These are phyloP conservation scores for Ptychoptera contaminata DNA, from an alignment of 2,888 invertebrate genomes.

Conservation along the genomic window DNA sequence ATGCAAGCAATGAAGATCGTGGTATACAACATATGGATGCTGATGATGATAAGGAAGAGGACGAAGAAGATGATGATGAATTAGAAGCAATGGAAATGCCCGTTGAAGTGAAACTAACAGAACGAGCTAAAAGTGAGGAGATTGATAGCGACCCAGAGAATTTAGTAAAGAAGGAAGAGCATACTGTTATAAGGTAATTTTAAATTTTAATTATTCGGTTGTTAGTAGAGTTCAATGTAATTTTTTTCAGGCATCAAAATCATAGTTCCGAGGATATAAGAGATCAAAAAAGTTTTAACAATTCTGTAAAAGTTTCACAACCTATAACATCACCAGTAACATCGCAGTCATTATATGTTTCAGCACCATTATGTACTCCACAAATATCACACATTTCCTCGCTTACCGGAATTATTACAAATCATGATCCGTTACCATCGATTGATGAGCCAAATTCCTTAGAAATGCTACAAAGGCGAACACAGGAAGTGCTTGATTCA, in stretches of 20 bases:
- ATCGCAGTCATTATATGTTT: slow-evolving; percentile 4
- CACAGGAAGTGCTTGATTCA: slow-evolving; percentile 85
- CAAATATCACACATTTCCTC: slow-evolving; percentile 40
- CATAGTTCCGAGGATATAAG: slow-evolving; percentile 5
- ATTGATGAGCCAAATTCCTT: slow-evolving; percentile 71
- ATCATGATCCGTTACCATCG: slow-evolving; percentile 59
- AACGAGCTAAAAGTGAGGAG: too few species aligned
- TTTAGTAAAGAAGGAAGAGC: too few species aligned
- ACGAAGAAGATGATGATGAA: slow-evolving; percentile 20
- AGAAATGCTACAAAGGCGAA: slow-evolving; percentile 81
- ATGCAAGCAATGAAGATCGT: slow-evolving; percentile 14
- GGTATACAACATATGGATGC: slow-evolving; percentile 12
- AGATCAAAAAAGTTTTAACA: too few species aligned
- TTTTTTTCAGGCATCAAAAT: slow-evolving; percentile 2
- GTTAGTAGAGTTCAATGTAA: too few species aligned
- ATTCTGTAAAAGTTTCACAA: neutral
- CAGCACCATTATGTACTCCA: slow-evolving; percentile 24
- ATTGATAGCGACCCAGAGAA: too few species aligned
- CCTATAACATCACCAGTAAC: slow-evolving; percentile 5
- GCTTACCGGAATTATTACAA: slow-evolving; percentile 58
- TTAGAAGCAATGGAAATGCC: slow-evolving; percentile 4
- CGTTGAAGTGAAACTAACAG: too few species aligned
- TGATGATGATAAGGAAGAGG: slow-evolving; percentile 17
- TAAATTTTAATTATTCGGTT: too few species aligned
- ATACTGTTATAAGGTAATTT: too few species aligned